Evolutionary conservation across 2,113 vertebrate genomes (phyloP), one percentile per base, ranked within the genome.

Genomic region (Cyprinodon variegatus): DNA sequence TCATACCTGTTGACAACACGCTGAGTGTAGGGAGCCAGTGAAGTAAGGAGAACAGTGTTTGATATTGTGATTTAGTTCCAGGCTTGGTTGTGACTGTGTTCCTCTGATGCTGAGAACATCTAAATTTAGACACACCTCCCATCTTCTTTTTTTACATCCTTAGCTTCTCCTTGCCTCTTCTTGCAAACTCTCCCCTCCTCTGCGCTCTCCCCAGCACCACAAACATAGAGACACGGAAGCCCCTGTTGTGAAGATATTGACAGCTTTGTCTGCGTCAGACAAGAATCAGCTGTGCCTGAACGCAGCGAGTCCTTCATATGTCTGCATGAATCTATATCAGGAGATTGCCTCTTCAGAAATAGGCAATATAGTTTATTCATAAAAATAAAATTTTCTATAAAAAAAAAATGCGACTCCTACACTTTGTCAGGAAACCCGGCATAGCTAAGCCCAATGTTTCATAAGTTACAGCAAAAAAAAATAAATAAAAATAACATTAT

Each of bases 121-220:
- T 94, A 92, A 91, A 93, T 94, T 91, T 94, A 93, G 92, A 82
- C 76, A 41, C 70, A 71, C 77, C 78, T 81, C 70, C 77, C 79
- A 84, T 81, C 86, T 67, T 77, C 79, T 72, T 66, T 74, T 29
- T 81, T 72, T 37, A 43, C 73, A 78, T 82, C 84, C 62, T 86
- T 84, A 72, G 83, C 71, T 74, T 67, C 77, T 77, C 68, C 64
- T 70, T 78, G 64, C 57, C 74, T 73, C 76, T 72, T 83, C 77
- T 77, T 81, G 82, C 62, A 76, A 76, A 72, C 81, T 79, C 82
- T 86, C 68, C 70, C 64, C 77, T 85, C 46, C 67, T 67, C 71
- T 80, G 84, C 72, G 67, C 76, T 85, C 77, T 73, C 79, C 74
- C 87, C 87, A 80, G 91, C 89, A 80, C 57, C 65, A 43, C 65